Base-by-base conservation (phyloP, 2,888 invertebrate genomes). In the Anthophora plumipes region DNA sequence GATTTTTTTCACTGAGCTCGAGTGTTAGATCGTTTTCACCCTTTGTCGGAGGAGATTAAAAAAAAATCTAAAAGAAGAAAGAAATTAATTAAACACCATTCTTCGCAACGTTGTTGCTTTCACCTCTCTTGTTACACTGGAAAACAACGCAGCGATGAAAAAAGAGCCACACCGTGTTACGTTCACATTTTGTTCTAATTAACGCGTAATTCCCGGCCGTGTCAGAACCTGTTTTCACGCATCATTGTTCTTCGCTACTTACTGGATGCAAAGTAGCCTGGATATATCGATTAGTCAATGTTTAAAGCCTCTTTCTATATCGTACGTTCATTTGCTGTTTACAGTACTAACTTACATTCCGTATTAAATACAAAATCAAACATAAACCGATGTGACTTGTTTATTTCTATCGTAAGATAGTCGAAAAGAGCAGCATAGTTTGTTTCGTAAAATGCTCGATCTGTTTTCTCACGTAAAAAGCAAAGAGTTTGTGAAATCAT, bases 121-220 rank as follows among this genome's bases (percentile, higher is more conserved):
- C 31, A 4, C 31, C 31, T 7, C n/a, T 4, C n/a, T 1, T 7
- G n/a, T 57, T 43, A 66, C 14, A 39, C 20, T 20, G 9, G 4
- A 0, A 66, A 22, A 14, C 0, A 25, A 22, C 22, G 22, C 37
- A 17, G n/a, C 12, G 12, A 0, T 22, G 7, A 37, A 17, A 37
- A 41, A 66, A 14, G 25, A 14, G 61, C 22, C 8, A 17, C 14
- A 41, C 9, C 31, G 20, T 46, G 20, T n/a, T 14, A 55, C 17
- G 37, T 41, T 63, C 11, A 17, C 55, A 39, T 50, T 74, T 68
- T 59, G n/a, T 52, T 68, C 60, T 52, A 74, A 74, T 74, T 74
- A 74, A 43, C 60, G n/a, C 31, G 60, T 43, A 60, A 22, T 43
- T 52, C 46, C 17, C 4, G 2, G n/a, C 4, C 9, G 22, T 14